These are phyloP conservation scores for Cataglyphis livida DNA, from an alignment of 2,888 invertebrate species.

Conservation along the genomic window DNA sequence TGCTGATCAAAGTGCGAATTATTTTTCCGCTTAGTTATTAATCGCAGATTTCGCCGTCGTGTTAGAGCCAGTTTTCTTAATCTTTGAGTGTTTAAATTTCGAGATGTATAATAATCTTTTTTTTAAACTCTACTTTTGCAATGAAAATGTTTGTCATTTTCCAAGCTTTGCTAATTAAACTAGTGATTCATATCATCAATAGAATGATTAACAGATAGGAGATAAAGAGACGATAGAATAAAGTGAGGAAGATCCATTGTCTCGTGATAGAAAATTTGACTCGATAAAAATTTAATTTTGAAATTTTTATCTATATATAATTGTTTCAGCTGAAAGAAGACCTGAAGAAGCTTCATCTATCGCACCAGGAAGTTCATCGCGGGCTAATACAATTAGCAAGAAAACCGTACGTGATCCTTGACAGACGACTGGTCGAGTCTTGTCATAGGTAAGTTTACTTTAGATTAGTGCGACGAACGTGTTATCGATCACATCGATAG, in stretches of 20 bases:
- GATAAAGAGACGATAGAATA: neutral
- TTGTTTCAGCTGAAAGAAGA: constrained; percentile 70
- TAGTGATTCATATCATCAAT: neutral
- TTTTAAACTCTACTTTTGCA: neutral
- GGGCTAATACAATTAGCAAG: constrained; percentile 69
- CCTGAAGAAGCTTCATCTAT: constrained; percentile 62
- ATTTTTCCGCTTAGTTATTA: neutral
- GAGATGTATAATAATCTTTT: neutral
- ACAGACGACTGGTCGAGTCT: neutral
- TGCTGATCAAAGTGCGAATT: neutral
- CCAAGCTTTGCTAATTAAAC: neutral
- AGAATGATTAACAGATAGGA: neutral
- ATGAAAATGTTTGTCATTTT: neutral
- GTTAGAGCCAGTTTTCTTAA: neutral
- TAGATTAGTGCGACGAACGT: neutral
- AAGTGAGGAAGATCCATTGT: neutral
- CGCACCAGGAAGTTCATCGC: constrained; percentile 43
- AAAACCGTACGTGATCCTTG: constrained; percentile 61
- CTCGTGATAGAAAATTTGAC: neutral
- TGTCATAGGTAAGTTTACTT: constrained; percentile 43
- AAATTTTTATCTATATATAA: constrained; percentile 6
- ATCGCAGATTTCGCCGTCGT: no score
- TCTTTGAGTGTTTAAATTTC: neutral
- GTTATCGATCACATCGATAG: neutral
- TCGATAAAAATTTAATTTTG: neutral